Conservation (phyloP, 2,888 invertebrate species). For the Alitta virens region DNA sequence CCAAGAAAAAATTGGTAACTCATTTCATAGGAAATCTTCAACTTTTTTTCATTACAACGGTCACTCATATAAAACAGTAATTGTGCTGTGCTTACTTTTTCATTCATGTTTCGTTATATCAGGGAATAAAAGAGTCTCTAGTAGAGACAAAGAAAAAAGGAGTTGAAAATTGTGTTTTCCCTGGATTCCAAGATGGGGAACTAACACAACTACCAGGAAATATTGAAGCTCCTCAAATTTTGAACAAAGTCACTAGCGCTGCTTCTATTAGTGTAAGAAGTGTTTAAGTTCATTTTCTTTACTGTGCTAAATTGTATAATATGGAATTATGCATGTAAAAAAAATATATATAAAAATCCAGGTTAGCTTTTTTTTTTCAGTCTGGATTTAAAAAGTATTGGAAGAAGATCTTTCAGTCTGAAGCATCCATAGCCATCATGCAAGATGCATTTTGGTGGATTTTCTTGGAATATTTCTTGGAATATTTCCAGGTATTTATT, state of each 20-base stretch:
- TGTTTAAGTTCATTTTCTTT: no score
- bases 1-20: conserved; percentile 28
- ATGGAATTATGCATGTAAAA: neutral
- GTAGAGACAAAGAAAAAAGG: conserved; percentile 44
- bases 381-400: conserved; percentile 54
- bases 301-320: neutral
- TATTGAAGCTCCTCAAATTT: conserved; percentile 51
- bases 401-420: conserved; percentile 55
- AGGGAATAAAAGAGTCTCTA: conserved; percentile 47
- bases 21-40: neutral
- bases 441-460: conserved; percentile 56
- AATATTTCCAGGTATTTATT: neutral
- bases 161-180: conserved; percentile 48
- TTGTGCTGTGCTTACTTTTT: neutral
- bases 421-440: conserved; percentile 54
- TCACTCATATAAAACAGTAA: neutral
- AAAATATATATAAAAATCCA: neutral
- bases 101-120: conserved; percentile 1
- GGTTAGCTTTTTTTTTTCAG: conserved; percentile 29
- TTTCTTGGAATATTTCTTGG: conserved; percentile 37
- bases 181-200: conserved; percentile 48
- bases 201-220: conserved; percentile 50
- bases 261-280: conserved; percentile 51
- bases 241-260: conserved; percentile 51
- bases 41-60: neutral